These are phyloP conservation scores for Sceloporus tristichus DNA, from an alignment of 2,113 vertebrate species.

Conservation along the genomic window DNA sequence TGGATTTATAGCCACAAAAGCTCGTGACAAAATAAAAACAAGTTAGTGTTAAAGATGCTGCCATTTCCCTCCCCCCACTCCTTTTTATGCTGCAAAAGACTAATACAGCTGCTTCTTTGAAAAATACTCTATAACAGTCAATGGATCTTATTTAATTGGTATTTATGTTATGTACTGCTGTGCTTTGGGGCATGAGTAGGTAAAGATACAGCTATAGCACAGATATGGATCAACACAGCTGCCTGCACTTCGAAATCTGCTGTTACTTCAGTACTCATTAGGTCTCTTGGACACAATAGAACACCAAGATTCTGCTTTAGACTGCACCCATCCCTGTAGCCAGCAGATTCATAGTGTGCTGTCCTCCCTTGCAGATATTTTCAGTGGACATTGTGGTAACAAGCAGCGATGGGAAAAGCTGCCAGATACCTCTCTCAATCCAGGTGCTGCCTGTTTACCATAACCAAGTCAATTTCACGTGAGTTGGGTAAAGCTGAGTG, in stretches of 20 bases:
- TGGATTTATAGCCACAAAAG: too few species aligned
- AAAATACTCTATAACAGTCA: too few species aligned
- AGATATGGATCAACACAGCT: too few species aligned
- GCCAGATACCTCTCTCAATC: slow-evolving; percentile 68
- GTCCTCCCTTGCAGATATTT: slow-evolving; percentile 58
- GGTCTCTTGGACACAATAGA: neutral
- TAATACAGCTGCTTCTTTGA: too few species aligned
- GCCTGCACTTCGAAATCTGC: neutral
- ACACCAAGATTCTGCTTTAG: neutral
- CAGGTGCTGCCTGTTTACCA: slow-evolving; percentile 67
- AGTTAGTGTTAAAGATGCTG: too few species aligned
- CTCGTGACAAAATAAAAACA: too few species aligned
- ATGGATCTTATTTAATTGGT: too few species aligned
- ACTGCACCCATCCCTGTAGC: neutral
- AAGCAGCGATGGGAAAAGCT: slow-evolving; percentile 58
- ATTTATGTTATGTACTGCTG: neutral
- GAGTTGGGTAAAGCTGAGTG: slow-evolving; percentile 48
- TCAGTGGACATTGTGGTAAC: slow-evolving; percentile 70
- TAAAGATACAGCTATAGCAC: neutral
- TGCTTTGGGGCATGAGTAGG: neutral
- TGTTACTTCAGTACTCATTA: neutral
- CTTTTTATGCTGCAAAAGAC: too few species aligned
- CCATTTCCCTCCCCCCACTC: too few species aligned
- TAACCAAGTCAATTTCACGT: slow-evolving; percentile 74
- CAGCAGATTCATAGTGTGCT: fast-evolving